Percentiles rank a stretch among this genome's conserved stretches.
These are phyloP conservation scores for Notoglanidium macrostoma DNA, from an alignment of 2,797 vertebrate species.

Conservation along the genomic window DNA sequence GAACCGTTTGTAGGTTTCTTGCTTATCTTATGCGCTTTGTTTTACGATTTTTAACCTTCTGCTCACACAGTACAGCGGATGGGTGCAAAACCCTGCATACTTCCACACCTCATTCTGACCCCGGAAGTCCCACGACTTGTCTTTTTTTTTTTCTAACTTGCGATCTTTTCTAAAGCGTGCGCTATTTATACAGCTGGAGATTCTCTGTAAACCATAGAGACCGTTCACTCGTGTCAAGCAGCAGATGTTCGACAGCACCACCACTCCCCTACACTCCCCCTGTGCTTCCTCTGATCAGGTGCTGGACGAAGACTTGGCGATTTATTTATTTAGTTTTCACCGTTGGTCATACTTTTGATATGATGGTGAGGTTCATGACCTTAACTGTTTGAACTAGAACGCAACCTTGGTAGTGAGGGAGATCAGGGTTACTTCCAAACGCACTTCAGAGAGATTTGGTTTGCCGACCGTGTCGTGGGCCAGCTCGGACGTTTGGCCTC, in stretches of 20 bases:
- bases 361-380: background rate
- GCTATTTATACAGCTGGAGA: constrained; percentile 46
- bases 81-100: background rate
- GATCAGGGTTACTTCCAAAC: background rate
- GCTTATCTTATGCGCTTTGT: background rate
- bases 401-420: background rate
- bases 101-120: constrained; percentile 10
- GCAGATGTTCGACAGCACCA: constrained; percentile 34
- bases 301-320: background rate
- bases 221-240: constrained; percentile 18
- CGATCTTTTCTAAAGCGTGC: constrained; percentile 26
- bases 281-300: constrained; percentile 14
- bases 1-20: background rate
- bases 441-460: background rate
- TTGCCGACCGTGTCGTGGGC: background rate
- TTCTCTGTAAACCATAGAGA: constrained; percentile 20
- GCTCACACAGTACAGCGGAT: background rate
- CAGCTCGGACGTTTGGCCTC: constrained; percentile 20
- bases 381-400: background rate
- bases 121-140: background rate
- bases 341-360: background rate
- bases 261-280: background rate
- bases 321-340: constrained; percentile 5
- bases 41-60: background rate
- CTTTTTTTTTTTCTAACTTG: background rate